Conservation (phyloP, 1,140 invertebrate species). For the Drosophila bocqueti region DNA sequence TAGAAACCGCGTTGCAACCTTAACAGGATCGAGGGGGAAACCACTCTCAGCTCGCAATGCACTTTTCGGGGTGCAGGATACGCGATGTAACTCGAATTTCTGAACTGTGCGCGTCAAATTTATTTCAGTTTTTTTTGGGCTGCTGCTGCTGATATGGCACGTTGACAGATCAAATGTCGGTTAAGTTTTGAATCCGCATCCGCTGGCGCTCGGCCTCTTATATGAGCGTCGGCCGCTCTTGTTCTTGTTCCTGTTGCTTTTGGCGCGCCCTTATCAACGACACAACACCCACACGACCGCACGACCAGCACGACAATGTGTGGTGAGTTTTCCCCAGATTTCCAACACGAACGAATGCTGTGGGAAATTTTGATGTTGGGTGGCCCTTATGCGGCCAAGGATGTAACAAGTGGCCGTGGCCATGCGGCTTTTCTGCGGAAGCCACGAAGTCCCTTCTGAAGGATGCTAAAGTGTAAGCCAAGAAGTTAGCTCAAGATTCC, state of each 20-base stretch:
- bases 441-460: slow-evolving; percentile 16
- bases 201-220: slow-evolving; percentile 66
- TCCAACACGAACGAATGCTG: slow-evolving; percentile 37
- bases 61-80: slow-evolving; percentile 8
- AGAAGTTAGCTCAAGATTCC: slow-evolving; percentile 2
- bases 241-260: slow-evolving; percentile 23
- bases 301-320: slow-evolving; percentile 45
- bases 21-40: not conserved
- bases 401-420: slow-evolving; percentile 68
- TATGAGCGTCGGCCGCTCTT: slow-evolving; percentile 49
- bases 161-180: slow-evolving; percentile 84
- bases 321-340: slow-evolving; percentile 54
- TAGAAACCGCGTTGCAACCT: slow-evolving; percentile 4
- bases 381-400: slow-evolving; percentile 23
- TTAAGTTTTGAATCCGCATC: slow-evolving; percentile 80
- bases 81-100: slow-evolving; percentile 7
- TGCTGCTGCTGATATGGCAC: slow-evolving; percentile 42
- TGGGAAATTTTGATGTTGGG: slow-evolving; percentile 3
- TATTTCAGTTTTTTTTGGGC: not conserved
- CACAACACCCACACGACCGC: slow-evolving; percentile 51
- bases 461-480: slow-evolving; percentile 3
- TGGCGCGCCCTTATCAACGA: slow-evolving; percentile 68
- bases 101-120: slow-evolving; percentile 2
- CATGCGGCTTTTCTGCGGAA: slow-evolving; percentile 36
- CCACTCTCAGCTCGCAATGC: not conserved